phyloP scores from a whole-genome alignment of 2,797 vertebrate genomes.

The Glossophaga mutica region DNA sequence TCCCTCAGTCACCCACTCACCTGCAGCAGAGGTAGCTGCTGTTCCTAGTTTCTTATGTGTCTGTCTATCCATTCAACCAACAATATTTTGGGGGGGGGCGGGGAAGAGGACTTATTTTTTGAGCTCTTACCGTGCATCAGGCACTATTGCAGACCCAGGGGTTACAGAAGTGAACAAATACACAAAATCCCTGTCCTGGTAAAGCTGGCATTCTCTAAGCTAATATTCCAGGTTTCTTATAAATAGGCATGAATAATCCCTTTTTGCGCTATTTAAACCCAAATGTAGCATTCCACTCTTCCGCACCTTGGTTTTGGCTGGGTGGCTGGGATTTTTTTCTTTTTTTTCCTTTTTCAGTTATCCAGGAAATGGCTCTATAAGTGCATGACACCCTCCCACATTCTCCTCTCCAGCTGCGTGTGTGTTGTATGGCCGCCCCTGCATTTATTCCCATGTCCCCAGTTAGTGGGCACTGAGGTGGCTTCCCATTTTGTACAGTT shows the following conservation, averaged over 20 bases:
- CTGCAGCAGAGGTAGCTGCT: not conserved
- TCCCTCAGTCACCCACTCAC: not conserved
- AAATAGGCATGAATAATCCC: not conserved
- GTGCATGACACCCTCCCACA: too few species aligned
- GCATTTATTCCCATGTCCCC: not conserved
- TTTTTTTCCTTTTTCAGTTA: not conserved
- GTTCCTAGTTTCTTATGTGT: not conserved
- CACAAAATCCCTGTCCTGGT: not conserved
- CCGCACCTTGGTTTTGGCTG: not conserved
- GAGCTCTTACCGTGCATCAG: not conserved
- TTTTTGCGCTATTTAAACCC: not conserved
- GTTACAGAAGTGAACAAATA: not conserved
- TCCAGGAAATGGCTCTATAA: not conserved
- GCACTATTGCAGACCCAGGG: not conserved
- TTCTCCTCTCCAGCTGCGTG: not conserved
- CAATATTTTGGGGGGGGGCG: not conserved
- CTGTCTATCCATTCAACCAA: not conserved
- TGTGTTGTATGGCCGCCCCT: not conserved
- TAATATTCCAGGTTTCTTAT: not conserved
- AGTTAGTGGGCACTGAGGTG: too few species aligned
- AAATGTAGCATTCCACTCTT: not conserved
- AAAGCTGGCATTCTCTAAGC: not conserved
- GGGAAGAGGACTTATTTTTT: not conserved
- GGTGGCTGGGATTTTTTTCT: too few species aligned
- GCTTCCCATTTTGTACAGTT: not conserved